Evolutionary conservation across 2,113 vertebrate genomes (phyloP), one percentile per base, ranked within the genome.

Genomic region (Rhegmatorhina hoffmannsi): DNA sequence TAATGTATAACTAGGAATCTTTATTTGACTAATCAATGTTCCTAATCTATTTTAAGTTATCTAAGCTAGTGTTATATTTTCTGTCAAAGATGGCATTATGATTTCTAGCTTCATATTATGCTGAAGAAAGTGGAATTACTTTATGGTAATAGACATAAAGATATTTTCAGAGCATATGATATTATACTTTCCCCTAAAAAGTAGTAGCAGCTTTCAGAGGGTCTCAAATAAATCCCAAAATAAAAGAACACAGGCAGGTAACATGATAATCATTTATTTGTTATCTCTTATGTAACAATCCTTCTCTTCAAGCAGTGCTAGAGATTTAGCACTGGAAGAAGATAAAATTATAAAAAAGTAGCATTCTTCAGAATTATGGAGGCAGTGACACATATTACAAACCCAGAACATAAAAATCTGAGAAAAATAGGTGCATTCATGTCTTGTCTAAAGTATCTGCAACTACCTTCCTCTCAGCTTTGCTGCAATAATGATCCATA

Each of bases 401-500:
- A 92, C 21, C 66, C 20, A 33, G 29, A 77, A 47, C 76, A 93
- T 81, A 92, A 97, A 95, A 81, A 86, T 67, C 43, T 78, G 38
- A 87, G 83, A 94, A 86, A 94, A 97, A 94, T 77, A 74, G 75
- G 33, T 66, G 59, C 79, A 81, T 81, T 94, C 36, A 67, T 50
- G 53, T 60, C 55, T 88, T 86, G 55, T 90, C 84, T 84, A 67
- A 92, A 89, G 34, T 89, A 93, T 87, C 73, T 74, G 50, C 89
- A 84, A 6, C 64, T 81, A n/a, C 83, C 89, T 94, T 84, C 60
- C 55, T 92, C 47, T 92, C 76, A 84, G 90, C 64, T 95, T 90
- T 93, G 90, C 72, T 87, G 83, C 68, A 59, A 68, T 96, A 95
- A 94, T 89, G 89, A 93, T 84, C 92, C 90, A 95, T 93, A 96